Evolutionary conservation across 2,797 vertebrate genomes (phyloP).

Genomic region (Pipistrellus kuhlii): DNA sequence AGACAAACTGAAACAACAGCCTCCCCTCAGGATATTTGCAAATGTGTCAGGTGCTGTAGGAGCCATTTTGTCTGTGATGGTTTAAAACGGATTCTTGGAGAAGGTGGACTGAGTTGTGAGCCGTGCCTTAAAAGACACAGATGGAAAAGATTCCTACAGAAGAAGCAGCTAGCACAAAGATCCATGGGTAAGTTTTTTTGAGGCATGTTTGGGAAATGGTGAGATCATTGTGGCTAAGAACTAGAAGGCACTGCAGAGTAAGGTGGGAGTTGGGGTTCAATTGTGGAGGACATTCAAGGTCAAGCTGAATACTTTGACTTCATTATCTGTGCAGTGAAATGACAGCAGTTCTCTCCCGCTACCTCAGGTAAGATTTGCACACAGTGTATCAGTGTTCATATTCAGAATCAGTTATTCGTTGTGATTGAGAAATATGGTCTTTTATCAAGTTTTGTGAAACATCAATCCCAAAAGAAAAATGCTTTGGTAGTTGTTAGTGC

Average conservation of each 20-base stretch:
- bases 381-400: neutral
- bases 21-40: neutral
- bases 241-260: neutral
- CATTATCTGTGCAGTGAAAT: neutral
- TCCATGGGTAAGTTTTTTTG: neutral
- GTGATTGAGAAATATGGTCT: neutral
- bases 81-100: conserved; percentile 24
- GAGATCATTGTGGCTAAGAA: neutral
- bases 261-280: neutral
- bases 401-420: neutral
- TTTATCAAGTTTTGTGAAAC: neutral
- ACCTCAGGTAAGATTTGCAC: neutral
- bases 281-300: neutral
- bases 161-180: neutral
- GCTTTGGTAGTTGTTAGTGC: neutral
- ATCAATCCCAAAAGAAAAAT: neutral
- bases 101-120: neutral
- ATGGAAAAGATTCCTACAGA: neutral
- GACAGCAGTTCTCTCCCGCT: neutral
- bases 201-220: neutral
- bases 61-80: neutral
- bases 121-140: neutral
- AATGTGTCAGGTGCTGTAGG: neutral
- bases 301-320: neutral
- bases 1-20: neutral